Conservation (phyloP, 2,888 invertebrate genomes). For the Pantelozetes paolii region DNA sequence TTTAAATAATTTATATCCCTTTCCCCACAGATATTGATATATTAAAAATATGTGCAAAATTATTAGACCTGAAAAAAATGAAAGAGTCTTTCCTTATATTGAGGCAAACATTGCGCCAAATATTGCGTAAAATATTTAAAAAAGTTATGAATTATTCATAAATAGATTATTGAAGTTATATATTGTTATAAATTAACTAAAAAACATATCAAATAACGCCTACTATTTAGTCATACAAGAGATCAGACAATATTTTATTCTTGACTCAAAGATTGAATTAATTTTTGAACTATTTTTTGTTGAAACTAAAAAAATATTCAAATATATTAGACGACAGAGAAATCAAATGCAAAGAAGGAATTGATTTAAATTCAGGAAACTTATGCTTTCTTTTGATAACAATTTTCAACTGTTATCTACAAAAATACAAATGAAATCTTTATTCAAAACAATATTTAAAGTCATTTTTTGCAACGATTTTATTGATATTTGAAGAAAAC, state of each 20-base stretch:
- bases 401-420: not conserved
- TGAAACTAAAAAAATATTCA: not conserved
- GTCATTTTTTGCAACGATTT: not conserved
- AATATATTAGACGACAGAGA: not conserved
- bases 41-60: not conserved
- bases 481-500: not conserved
- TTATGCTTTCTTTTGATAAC: not conserved
- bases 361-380: slow-evolving; percentile 12
- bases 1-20: slow-evolving; percentile 16
- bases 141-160: slow-evolving; percentile 17
- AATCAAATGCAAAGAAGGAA: not conserved
- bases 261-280: not conserved
- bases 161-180: not conserved
- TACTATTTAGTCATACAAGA: not conserved
- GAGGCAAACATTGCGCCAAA: not conserved
- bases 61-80: too few relatives aligned
- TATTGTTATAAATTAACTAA: slow-evolving; percentile 29
- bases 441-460: not conserved
- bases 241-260: not conserved
- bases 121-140: not conserved
- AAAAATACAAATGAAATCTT: not conserved
- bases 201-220: not conserved
- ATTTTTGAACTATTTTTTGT: not conserved
- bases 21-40: not conserved
- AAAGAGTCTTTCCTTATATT: too few relatives aligned